These are phyloP conservation scores for Dysdera silvatica DNA, from an alignment of 1,140 invertebrate species.

Conservation along the genomic window DNA sequence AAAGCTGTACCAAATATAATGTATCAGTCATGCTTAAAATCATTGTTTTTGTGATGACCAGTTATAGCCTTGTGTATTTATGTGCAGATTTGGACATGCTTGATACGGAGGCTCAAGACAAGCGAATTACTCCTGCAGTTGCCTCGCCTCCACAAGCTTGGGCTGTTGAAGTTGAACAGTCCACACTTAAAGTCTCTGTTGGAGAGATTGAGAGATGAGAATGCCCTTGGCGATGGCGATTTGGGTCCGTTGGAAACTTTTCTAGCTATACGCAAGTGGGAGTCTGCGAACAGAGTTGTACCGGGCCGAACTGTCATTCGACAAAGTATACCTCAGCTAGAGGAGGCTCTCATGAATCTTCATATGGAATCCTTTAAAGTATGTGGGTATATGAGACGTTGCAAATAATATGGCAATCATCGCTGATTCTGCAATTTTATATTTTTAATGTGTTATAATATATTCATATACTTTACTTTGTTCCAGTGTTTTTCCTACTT, in stretches of 20 bases:
- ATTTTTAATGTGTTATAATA: too few species aligned
- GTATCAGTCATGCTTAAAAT: too few species aligned
- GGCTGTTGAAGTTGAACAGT: conserved; percentile 48
- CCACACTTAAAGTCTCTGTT: conserved; percentile 42
- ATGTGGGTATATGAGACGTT: too few species aligned
- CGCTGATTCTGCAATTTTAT: too few species aligned
- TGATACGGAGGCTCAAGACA: conserved; percentile 54
- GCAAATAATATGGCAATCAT: too few species aligned
- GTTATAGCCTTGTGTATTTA: too few species aligned
- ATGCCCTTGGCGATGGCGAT: conserved; percentile 45
- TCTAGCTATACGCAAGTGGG: conserved; percentile 40
- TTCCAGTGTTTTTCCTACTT: too few species aligned
- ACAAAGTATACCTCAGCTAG: conserved; percentile 35
- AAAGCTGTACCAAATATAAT: too few species aligned
- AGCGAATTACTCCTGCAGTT: conserved; percentile 52
- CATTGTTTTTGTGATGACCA: too few species aligned
- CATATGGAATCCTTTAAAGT: conserved; percentile 44
- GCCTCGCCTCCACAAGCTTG: conserved; percentile 56
- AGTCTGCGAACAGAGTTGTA: neutral
- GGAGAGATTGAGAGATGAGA: conserved; percentile 44
- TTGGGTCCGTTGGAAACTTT: conserved; percentile 55
- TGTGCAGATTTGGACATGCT: too few species aligned
- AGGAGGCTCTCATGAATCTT: conserved; percentile 42
- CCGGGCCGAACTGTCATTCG: conserved; percentile 31
- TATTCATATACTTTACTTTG: too few species aligned